Conservation (phyloP, 1,140 invertebrate species). For the Lamellibrachia luymesi region DNA sequence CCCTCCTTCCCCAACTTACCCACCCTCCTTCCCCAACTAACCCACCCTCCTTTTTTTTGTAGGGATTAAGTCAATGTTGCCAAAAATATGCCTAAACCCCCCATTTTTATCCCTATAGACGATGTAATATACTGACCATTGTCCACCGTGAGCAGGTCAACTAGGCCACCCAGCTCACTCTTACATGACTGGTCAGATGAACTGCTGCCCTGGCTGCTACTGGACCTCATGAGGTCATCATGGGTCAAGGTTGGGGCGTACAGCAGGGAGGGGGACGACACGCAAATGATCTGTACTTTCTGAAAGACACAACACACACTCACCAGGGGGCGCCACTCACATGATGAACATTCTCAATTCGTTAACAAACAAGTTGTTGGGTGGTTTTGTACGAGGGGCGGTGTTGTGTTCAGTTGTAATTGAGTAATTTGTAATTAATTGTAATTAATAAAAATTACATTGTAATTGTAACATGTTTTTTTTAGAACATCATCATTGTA, state of each 20-base stretch:
- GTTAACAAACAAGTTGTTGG: too few species aligned
- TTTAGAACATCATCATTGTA: too few species aligned
- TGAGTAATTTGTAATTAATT: too few species aligned
- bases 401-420: too few species aligned
- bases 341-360: background rate
- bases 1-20: too few species aligned
- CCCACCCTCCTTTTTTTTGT: too few species aligned
- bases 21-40: too few species aligned
- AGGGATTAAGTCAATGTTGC: too few species aligned
- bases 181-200: conserved; percentile 12
- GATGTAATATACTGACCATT: conserved; percentile 21
- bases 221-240: background rate
- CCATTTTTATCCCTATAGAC: background rate
- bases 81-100: background rate
- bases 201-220: conserved; percentile 33
- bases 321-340: background rate
- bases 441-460: too few species aligned
- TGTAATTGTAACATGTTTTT: too few species aligned
- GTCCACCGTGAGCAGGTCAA: conserved; percentile 32
- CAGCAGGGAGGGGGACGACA: conserved; percentile 7
- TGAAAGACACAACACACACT: conserved; percentile 21
- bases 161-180: conserved; percentile 30
- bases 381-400: too few species aligned
- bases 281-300: conserved; percentile 36
- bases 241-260: background rate